Percentiles rank a stretch among this genome's conserved stretches.
These are phyloP conservation scores for Montifringilla adamsi DNA, from an alignment of 2,113 vertebrate genomes.

Conservation along the genomic window DNA sequence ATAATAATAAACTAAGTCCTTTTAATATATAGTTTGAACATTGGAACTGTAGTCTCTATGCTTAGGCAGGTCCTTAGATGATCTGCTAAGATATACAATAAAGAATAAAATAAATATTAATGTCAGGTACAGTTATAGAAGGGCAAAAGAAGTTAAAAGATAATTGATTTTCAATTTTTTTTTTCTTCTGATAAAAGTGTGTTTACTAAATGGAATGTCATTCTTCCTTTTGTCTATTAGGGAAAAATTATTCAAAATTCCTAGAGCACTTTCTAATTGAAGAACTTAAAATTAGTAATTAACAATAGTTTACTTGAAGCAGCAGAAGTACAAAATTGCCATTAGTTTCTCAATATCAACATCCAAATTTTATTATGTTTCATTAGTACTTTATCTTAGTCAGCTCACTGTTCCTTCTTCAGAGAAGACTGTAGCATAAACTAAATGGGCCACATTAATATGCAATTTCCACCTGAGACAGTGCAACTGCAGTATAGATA, in stretches of 20 bases:
- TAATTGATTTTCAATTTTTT: not conserved
- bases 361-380: not conserved
- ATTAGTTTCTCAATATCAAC: not conserved
- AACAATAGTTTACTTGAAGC: not conserved
- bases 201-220: not conserved
- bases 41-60: not conserved
- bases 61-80: not conserved
- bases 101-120: not conserved
- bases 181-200: not conserved
- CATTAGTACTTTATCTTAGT: constrained; percentile 7
- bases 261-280: not conserved
- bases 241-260: not conserved
- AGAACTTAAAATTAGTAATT: constrained; percentile 9
- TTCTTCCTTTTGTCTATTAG: not conserved
- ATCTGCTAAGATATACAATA: not conserved
- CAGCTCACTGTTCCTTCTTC: not conserved
- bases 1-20: not conserved
- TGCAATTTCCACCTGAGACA: constrained; percentile 5
- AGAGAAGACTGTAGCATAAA: not conserved
- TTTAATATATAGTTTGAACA: not conserved
- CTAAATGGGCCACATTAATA: constrained; percentile 46
- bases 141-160: not conserved
- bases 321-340: not conserved
- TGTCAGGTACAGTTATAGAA: not conserved
- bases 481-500: not conserved